phyloP scores from a whole-genome alignment of 2,797 vertebrate genomes.

The Chlorospingus flavigularis region DNA sequence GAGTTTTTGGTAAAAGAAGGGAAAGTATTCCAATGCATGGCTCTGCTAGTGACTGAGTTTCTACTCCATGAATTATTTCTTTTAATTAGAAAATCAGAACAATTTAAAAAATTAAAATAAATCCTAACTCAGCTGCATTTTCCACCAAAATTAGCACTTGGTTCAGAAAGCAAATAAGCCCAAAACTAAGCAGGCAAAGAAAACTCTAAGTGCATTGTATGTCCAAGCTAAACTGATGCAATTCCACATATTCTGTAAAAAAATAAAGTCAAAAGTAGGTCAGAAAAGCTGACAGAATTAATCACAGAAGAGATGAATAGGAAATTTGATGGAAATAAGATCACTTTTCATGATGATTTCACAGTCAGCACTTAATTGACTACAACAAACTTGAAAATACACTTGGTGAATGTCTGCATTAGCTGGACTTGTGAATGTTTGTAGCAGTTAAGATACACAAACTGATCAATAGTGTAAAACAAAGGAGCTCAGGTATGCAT shows the following conservation, averaged over 20 bases:
- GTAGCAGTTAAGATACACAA: conserved; percentile 69
- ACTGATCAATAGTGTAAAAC: conserved; percentile 79
- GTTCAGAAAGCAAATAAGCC: not conserved
- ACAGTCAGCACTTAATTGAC: conserved; percentile 67
- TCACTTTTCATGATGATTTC: conserved; percentile 50
- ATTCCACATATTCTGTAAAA: not conserved
- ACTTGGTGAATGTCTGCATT: conserved; percentile 46
- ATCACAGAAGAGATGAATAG: conserved; percentile 38
- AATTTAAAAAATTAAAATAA: not conserved
- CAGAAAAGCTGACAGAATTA: conserved; percentile 52
- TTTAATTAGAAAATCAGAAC: not conserved
- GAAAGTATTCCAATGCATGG: not conserved
- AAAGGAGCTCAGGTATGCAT: conserved; percentile 78
- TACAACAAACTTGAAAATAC: conserved; percentile 60
- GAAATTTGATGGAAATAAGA: conserved; percentile 53
- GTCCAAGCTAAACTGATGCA: not conserved
- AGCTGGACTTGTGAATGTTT: conserved; percentile 64
- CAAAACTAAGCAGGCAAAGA: not conserved
- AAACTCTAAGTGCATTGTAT: not conserved
- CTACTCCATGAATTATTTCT: not conserved
- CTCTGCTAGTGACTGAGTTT: not conserved
- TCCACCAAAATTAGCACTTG: not conserved
- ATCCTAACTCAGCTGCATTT: not conserved
- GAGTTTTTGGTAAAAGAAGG: not conserved
- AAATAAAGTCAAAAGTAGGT: conserved; percentile 27